Base-by-base conservation (phyloP, 2,888 invertebrate species). In the Coelogynopora nodosa region DNA sequence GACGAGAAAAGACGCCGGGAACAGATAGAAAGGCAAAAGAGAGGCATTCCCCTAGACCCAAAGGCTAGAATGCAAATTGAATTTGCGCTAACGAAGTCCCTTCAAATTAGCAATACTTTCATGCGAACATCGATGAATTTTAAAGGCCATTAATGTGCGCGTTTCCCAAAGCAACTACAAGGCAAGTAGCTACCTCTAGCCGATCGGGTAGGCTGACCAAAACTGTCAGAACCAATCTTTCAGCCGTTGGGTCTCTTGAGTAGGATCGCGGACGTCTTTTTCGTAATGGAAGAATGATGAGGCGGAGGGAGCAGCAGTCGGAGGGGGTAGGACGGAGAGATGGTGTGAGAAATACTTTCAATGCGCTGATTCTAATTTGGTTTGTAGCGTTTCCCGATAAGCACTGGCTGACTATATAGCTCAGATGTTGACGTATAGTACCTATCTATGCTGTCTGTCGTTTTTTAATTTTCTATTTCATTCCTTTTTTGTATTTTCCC, bases 81-180 rank as follows among this genome's bases (percentile, higher is more conserved):
- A 82, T 82, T 82, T 82, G 29, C 82, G 29, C 82, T 82, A 82
- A 82, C 31, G 82, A 82, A 82, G 82, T 30, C 30, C 31, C 31
- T 30, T 30, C 82, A 82, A 82, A 82, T 82, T 82, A 82, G 82
- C 23, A 82, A 82, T 30, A 82, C 82, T 82, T 82, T 82, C 82
- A 82, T 82, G 31, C 31, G 31, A 31, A 31, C 82, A 10, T 31
- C 82, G 29, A 82, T 82, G 82, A 82, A 82, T 82, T 82, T 82
- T 82, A 82, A 82, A 82, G 29, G 82, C 82, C 82, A 82, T 82
- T 82, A 82, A 82, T 82, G 82, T 23, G 5, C 29, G 10, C 27
- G 23, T 74, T 26, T 74, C 5, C 27, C 74, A 26, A 10, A 74
- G 23, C 5, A 26, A 13, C 49, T 49, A 49, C 18, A 10, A 74